Conservation (phyloP, 1,140 invertebrate genomes). For the Drosophila busckii region DNA sequence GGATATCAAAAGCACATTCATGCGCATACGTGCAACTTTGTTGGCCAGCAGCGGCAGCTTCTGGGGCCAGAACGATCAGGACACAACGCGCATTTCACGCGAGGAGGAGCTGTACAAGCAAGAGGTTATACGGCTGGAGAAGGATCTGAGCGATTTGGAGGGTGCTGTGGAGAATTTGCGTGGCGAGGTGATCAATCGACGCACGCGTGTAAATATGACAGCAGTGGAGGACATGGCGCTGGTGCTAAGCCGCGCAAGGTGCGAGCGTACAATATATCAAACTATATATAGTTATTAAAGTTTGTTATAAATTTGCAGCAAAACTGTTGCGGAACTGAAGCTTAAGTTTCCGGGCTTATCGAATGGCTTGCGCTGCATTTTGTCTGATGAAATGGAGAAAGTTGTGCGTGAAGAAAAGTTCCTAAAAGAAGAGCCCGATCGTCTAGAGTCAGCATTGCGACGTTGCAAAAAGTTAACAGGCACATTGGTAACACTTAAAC, state of each 20-base stretch:
- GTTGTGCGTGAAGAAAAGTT: slow-evolving; percentile 97
- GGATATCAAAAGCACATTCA: slow-evolving; percentile 92
- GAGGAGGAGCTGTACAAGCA: slow-evolving; percentile 94
- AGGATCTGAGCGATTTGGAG: slow-evolving; percentile 95
- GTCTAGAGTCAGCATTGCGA: slow-evolving; percentile 92
- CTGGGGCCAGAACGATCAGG: slow-evolving; percentile 81
- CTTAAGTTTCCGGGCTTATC: slow-evolving; percentile 93
- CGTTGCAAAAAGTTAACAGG: slow-evolving; percentile 98
- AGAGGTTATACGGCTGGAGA: slow-evolving; percentile 93
- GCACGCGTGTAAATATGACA: slow-evolving; percentile 96
- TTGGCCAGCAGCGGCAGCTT: slow-evolving; percentile 83
- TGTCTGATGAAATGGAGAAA: slow-evolving; percentile 96
- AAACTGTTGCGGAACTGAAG: slow-evolving; percentile 97
- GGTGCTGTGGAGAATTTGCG: slow-evolving; percentile 95
- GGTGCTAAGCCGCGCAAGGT: slow-evolving; percentile 91
- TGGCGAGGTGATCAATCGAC: slow-evolving; percentile 95
- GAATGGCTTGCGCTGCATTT: slow-evolving; percentile 91
- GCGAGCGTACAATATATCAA: neutral
- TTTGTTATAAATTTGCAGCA: slow-evolving; percentile 81
- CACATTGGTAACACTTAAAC: slow-evolving; percentile 96
- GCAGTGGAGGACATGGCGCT: slow-evolving; percentile 98
- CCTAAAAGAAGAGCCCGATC: slow-evolving; percentile 95
- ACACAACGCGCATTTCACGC: slow-evolving; percentile 82
- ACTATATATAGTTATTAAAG: neutral
- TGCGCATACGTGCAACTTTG: slow-evolving; percentile 87